phyloP scores from a whole-genome alignment of 2,797 vertebrate genomes.

The Euthynnus affinis region DNA sequence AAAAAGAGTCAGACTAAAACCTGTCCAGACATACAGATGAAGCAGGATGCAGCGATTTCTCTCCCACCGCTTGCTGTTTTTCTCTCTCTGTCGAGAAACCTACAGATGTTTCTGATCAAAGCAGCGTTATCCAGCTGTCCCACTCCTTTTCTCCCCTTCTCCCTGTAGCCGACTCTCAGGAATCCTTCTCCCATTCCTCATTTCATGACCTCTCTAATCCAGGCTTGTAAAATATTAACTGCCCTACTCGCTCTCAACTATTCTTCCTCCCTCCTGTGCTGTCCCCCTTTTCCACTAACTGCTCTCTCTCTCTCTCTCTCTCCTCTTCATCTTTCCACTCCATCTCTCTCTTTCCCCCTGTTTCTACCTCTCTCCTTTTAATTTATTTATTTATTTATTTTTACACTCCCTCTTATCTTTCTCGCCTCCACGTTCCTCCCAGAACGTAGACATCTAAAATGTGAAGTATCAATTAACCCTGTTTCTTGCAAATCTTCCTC shows the following conservation, averaged over 20 bases:
- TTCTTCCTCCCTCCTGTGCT: conserved; percentile 59
- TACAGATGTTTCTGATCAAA: conserved; percentile 81
- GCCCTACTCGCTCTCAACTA: conserved; percentile 64
- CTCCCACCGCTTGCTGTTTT: conserved; percentile 39
- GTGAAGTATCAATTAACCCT: conserved; percentile 79
- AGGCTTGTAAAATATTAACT: conserved; percentile 83
- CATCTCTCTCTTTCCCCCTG: conserved; percentile 40
- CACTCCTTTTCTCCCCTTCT: conserved; percentile 56
- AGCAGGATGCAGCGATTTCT: conserved; percentile 46
- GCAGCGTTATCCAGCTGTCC: conserved; percentile 71
- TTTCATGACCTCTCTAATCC: conserved; percentile 81
- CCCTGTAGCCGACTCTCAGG: conserved; percentile 64
- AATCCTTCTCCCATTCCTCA: conserved; percentile 73
- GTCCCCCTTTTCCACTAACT: conserved; percentile 44
- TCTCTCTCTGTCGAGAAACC: conserved; percentile 22
- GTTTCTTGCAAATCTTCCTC: conserved; percentile 56
- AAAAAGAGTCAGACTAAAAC: conserved; percentile 28
- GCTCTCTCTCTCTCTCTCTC: conserved; percentile 38
- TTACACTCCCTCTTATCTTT: conserved; percentile 52
- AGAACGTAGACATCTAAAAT: conserved; percentile 60
- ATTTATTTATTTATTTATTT: too few relatives aligned
- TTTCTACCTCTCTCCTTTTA: conserved; percentile 11
- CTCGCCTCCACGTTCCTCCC: conserved; percentile 46
- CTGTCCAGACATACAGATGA: conserved; percentile 38
- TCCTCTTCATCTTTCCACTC: conserved; percentile 52